Evolutionary conservation across 2,797 vertebrate species (phyloP), one percentile per base, ranked within the genome.

Genomic region (Hipposideros larvatus): DNA sequence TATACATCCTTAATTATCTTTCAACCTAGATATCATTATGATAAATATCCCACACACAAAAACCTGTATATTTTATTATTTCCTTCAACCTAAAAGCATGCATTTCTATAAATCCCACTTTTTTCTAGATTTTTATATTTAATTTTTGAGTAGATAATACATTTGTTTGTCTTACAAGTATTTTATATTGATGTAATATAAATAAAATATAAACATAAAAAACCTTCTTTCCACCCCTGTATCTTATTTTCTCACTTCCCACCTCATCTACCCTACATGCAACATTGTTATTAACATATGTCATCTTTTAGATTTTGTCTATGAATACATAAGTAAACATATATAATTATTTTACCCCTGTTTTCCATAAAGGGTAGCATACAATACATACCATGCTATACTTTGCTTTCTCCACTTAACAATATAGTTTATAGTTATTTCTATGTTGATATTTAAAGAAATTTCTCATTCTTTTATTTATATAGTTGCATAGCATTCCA

Each of bases 11-110:
- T 55, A 61, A 92, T 89, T 83, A 55, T 63, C 34, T 82, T 80
- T 91, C 83, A 87, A 91, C 41, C 28, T 77, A 90, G 90, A 95
- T 53, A 87, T 11, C 7, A 80, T 71, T 85, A 85, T 83, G 37
- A 77, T 19, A 86, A 93, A 79, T 0, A 82, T 68, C 15, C 19
- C 51, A 86, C 18, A 65, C 51, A 68, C n/a, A 95, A 90, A 95
- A 70, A n/a, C 31, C 66, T 80, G 37, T 19, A 78, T 26, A 53
- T 84, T 66, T 70, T n/a, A 78, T 85, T 87, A 78, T 22, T 91
- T 92, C 43, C 37, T 91, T 87, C n/a, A 71, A 59, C 9, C 10
- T 71, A 21, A 95, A 91, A 77, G 59, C 22, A 94, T 71, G 63
- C 13, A 77, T 91, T 73, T 93, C n/a, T 80, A 55, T 0, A 87